Percentiles rank a stretch among this genome's conserved stretches.
Conservation (phyloP, 2,797 vertebrate genomes). For the Pseudochaenichthys georgianus region DNA sequence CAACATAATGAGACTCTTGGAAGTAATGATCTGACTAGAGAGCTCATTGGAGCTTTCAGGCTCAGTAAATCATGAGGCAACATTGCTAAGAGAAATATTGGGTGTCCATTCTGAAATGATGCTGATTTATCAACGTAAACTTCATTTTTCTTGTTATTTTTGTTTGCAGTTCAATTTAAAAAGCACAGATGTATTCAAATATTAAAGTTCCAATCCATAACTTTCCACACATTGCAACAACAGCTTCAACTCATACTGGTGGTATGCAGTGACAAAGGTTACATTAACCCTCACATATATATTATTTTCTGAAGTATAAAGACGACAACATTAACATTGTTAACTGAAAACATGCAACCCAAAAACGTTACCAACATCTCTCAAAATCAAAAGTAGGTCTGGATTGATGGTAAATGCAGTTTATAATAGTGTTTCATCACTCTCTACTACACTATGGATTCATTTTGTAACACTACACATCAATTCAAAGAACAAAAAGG, state of each 20-base stretch:
- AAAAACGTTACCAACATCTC: slow-evolving; percentile 12
- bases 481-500: background rate
- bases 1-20: slow-evolving; percentile 74
- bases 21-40: slow-evolving; percentile 75
- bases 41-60: slow-evolving; percentile 62
- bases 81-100: slow-evolving; percentile 37
- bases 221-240: slow-evolving; percentile 1
- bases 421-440: background rate
- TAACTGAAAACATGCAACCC: background rate
- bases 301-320: background rate
- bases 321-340: background rate
- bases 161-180: slow-evolving; percentile 2
- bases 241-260: background rate
- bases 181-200: background rate
- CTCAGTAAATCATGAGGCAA: slow-evolving; percentile 53
- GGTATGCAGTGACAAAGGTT: background rate
- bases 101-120: slow-evolving; percentile 22
- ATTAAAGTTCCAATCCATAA: slow-evolving; percentile 1
- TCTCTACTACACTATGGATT: background rate
- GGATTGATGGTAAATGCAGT: background rate
- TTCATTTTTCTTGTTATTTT: background rate
- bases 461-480: background rate
- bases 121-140: slow-evolving; percentile 6
- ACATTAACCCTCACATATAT: background rate
- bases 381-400: slow-evolving; percentile 11